Evolutionary conservation across 2,113 vertebrate genomes (phyloP).

Genomic region (Zosterops lateralis): DNA sequence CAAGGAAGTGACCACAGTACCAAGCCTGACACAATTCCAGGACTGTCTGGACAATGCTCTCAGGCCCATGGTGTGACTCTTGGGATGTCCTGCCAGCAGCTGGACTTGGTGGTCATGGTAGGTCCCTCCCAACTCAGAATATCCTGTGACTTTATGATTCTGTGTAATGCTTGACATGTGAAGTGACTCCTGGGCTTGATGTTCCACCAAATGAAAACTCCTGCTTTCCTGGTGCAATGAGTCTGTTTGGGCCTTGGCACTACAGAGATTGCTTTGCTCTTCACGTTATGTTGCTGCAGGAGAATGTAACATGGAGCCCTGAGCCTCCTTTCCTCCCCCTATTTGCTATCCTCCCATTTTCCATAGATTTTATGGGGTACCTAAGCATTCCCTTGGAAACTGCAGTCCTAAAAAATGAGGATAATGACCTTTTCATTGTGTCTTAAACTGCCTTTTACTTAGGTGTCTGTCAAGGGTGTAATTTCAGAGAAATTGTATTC

Average conservation of each 20-base stretch:
- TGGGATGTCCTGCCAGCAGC: neutral
- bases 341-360: neutral
- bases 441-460: slow-evolving; percentile 22
- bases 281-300: rapidly evolving
- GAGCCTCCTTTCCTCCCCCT: neutral
- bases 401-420: neutral
- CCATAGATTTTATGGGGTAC: neutral
- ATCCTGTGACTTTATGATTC: neutral
- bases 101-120: rapidly evolving
- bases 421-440: neutral
- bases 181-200: neutral
- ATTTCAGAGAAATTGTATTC: neutral
- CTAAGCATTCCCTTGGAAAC: neutral
- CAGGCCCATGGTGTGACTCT: rapidly evolving
- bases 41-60: neutral
- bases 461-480: neutral
- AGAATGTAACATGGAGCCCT: neutral
- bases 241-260: neutral
- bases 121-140: neutral
- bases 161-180: neutral
- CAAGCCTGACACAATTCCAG: neutral
- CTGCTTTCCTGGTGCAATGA: neutral
- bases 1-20: no score
- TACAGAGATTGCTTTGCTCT: neutral
- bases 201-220: neutral